Percentiles rank a stretch among this genome's conserved stretches.
Conservation (phyloP, 2,888 invertebrate genomes). For the Mellilla xanthometata region DNA sequence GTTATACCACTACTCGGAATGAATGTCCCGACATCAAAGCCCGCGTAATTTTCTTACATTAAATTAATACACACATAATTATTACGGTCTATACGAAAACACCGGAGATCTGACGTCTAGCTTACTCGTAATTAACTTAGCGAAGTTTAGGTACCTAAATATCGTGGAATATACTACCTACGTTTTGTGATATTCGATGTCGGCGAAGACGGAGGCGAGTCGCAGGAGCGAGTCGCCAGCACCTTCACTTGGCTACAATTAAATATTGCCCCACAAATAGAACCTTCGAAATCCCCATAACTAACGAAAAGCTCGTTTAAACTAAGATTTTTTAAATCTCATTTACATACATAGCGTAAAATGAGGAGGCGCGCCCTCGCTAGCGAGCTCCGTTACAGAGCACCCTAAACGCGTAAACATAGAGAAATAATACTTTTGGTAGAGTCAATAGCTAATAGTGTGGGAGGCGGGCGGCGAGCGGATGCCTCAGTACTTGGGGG, state of each 20-base stretch:
- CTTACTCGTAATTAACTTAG: constrained; percentile 60
- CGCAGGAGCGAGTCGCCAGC: constrained; percentile 75
- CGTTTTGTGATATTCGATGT: constrained; percentile 64
- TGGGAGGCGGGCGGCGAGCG: constrained; percentile 46
- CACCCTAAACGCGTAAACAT: constrained; percentile 54
- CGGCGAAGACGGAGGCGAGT: constrained; percentile 78
- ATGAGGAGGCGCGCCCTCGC: constrained; percentile 48
- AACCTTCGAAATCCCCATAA: constrained; percentile 63
- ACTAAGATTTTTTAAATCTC: constrained; percentile 55
- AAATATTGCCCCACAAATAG: constrained; percentile 60
- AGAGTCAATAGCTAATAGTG: constrained; percentile 63
- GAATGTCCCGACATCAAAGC: constrained; percentile 67
- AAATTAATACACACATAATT: constrained; percentile 58
- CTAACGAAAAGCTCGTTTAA: constrained; percentile 45
- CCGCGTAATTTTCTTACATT: constrained; percentile 67
- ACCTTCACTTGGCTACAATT: constrained; percentile 60
- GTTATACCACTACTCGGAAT: constrained; percentile 65
- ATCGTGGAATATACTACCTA: constrained; percentile 57
- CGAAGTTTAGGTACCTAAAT: constrained; percentile 62
- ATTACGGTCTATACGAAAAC: constrained; percentile 69
- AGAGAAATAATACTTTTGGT: constrained; percentile 77
- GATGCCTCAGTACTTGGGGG: constrained; percentile 72
- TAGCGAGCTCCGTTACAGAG: constrained; percentile 54
- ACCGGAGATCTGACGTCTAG: constrained; percentile 69
- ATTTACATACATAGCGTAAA: constrained; percentile 53